phyloP scores from a whole-genome alignment of 64 coral and sea anemone species.

The Porites australiensis region DNA sequence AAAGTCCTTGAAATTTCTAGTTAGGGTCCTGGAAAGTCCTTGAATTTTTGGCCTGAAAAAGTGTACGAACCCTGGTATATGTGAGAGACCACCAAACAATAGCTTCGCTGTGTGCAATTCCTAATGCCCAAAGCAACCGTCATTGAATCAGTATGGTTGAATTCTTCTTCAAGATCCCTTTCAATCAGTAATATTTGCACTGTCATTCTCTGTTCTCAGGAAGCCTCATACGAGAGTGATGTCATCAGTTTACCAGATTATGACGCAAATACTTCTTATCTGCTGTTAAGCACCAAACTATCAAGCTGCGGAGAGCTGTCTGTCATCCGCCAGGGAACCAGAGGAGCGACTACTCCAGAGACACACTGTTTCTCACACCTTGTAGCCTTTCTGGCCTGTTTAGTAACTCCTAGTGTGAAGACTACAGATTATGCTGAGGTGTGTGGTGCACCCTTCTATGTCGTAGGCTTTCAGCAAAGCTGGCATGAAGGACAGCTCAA shows the following conservation, averaged over 20 bases:
- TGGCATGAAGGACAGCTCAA: slow-evolving; percentile 89
- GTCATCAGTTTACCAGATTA: slow-evolving; percentile 62
- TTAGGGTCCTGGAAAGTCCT: too few relatives aligned
- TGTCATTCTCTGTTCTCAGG: slow-evolving; percentile 22
- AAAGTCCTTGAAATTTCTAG: too few relatives aligned
- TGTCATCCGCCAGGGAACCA: slow-evolving; percentile 32
- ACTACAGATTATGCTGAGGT: slow-evolving; percentile 60
- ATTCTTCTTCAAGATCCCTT: too few relatives aligned
- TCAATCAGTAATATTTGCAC: not conserved
- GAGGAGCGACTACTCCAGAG: slow-evolving; percentile 54
- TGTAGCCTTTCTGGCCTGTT: slow-evolving; percentile 78
- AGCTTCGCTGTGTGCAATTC: too few relatives aligned
- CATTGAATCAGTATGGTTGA: too few relatives aligned
- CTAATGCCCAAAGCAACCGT: too few relatives aligned
- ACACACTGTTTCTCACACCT: slow-evolving; percentile 68
- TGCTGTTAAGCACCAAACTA: slow-evolving; percentile 64
- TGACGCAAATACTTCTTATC: slow-evolving; percentile 33
- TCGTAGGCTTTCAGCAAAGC: slow-evolving; percentile 86
- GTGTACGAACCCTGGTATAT: too few relatives aligned
- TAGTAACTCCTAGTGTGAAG: slow-evolving; percentile 38
- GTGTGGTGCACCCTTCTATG: slow-evolving; percentile 78
- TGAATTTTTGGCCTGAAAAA: too few relatives aligned
- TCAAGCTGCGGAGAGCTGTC: slow-evolving; percentile 76
- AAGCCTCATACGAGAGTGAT: slow-evolving; percentile 82
- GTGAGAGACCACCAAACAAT: too few relatives aligned